Percentiles rank a stretch among this genome's conserved stretches.
phyloP scores from a whole-genome alignment of 2,888 invertebrate species.

The Acleris cristana region DNA sequence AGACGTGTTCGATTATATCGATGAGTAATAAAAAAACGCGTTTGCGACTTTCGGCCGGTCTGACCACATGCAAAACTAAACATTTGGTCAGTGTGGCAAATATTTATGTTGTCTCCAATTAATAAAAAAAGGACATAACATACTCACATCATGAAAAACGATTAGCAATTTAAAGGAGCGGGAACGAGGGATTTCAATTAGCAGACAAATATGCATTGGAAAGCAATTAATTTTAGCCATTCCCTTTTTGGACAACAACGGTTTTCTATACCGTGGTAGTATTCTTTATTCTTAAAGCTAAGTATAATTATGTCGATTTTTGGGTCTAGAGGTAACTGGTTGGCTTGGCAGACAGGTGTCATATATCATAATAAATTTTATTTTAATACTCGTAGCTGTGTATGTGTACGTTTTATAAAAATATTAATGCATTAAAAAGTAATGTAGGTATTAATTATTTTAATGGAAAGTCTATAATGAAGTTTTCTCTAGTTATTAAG shows the following conservation, averaged over 20 bases:
- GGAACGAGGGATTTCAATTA: conserved; percentile 16
- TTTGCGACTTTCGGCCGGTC: conserved; percentile 9
- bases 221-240: conserved; percentile 23
- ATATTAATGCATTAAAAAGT: no score
- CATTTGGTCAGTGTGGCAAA: conserved; percentile 12
- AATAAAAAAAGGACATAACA: conserved; percentile 9
- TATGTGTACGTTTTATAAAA: no score
- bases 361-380: no score
- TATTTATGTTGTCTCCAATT: conserved; percentile 18
- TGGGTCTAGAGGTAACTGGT: no score
- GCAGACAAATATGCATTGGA: conserved; percentile 14
- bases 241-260: conserved; percentile 21
- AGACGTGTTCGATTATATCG: conserved; percentile 25
- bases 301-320: no score
- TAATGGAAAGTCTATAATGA: no score
- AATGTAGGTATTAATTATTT: no score
- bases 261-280: conserved; percentile 10
- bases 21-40: conserved; percentile 26
- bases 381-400: no score
- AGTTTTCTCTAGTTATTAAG: no score
- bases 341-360: no score
- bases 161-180: conserved; percentile 2
- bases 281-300: no score
- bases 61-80: conserved; percentile 18
- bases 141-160: conserved; percentile 4